These are phyloP conservation scores for Saccostrea cuccullata DNA, from an alignment of 1,140 invertebrate species.

Conservation along the genomic window DNA sequence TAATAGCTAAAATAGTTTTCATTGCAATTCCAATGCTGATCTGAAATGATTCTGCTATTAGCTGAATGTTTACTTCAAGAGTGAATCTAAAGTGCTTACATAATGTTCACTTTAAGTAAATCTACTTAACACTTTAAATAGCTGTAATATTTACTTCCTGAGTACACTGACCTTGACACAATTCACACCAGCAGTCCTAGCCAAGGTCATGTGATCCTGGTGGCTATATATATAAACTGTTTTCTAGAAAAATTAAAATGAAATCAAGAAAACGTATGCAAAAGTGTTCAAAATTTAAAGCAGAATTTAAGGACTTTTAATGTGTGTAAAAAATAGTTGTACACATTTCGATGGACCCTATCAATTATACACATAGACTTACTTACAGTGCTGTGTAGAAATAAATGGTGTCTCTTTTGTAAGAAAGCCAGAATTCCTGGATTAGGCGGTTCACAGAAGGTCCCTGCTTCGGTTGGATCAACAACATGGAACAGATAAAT, in stretches of 20 bases:
- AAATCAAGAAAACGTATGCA: too few species aligned
- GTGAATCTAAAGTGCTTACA: too few species aligned
- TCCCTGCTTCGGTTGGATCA: constrained; percentile 36
- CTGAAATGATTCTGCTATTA: too few species aligned
- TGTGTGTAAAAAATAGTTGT: background rate
- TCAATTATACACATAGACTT: background rate
- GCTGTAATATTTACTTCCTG: too few species aligned
- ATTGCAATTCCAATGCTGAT: too few species aligned
- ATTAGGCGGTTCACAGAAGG: constrained; percentile 53
- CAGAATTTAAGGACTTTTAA: background rate
- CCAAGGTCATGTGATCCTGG: constrained; percentile 1
- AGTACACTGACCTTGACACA: constrained; percentile 4
- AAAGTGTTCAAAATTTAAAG: too few species aligned
- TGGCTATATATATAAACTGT: background rate
- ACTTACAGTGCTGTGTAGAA: constrained; percentile 38
- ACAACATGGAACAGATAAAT: constrained; percentile 54
- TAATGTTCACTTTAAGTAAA: too few species aligned
- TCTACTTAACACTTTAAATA: too few species aligned
- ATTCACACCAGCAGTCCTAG: background rate
- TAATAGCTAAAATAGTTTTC: too few species aligned
- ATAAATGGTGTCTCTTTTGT: constrained; percentile 54
- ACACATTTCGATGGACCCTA: too few species aligned
- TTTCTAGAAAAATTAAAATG: background rate
- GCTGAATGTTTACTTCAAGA: too few species aligned
- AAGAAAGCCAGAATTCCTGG: constrained; percentile 59